Conservation (phyloP, 2,113 vertebrate genomes). For the Fulmarus glacialis region DNA sequence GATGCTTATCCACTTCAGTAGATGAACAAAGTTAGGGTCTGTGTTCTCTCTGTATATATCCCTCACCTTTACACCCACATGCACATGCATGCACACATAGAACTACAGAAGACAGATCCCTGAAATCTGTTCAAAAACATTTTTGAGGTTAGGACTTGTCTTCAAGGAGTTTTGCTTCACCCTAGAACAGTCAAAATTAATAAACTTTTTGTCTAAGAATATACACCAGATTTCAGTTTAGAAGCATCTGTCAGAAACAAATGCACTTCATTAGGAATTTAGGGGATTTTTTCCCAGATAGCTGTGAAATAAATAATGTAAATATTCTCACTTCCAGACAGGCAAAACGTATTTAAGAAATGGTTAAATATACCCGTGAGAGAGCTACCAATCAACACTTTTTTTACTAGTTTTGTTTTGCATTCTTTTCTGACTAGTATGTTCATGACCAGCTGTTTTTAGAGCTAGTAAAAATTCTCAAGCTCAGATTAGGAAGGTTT, state of each 20-base stretch:
- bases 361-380: constrained; percentile 59
- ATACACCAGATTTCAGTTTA: constrained; percentile 12
- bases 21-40: background rate
- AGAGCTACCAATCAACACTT: constrained; percentile 58
- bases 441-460: constrained; percentile 61
- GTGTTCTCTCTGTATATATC: background rate
- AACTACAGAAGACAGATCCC: background rate
- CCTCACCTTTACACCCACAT: background rate
- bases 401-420: constrained; percentile 59
- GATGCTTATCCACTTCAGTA: background rate
- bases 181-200: constrained; percentile 29
- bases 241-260: background rate
- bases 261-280: background rate
- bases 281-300: background rate
- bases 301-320: constrained; percentile 41
- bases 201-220: constrained; percentile 10
- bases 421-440: constrained; percentile 59
- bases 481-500: constrained; percentile 61
- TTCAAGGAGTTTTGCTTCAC: constrained; percentile 35
- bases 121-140: constrained; percentile 9
- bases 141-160: constrained; percentile 25
- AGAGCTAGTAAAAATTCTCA: constrained; percentile 69
- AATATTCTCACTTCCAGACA: constrained; percentile 45
- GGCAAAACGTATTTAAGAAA: constrained; percentile 22
- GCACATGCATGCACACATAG: background rate